Evolutionary conservation across 1,140 invertebrate species (phyloP).

Genomic region (Saccostrea cuccullata): DNA sequence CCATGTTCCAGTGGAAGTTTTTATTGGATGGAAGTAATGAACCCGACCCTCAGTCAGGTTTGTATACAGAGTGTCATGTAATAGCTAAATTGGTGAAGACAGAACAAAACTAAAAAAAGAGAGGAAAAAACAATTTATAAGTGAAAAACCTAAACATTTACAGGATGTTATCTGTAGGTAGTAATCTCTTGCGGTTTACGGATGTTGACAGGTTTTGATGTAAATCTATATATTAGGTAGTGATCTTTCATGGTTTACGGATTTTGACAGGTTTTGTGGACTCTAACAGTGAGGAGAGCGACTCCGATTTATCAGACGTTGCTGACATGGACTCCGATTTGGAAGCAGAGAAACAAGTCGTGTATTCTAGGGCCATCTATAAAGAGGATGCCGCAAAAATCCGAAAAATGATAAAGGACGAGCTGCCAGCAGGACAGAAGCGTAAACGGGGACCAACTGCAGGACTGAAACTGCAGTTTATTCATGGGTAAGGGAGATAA

Average conservation of each 20-base stretch:
- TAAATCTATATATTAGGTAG: too few relatives aligned
- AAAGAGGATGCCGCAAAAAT: conserved; percentile 73
- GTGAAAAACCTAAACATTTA: too few relatives aligned
- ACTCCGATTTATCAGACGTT: conserved; percentile 78
- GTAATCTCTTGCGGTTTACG: too few relatives aligned
- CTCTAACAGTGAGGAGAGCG: conserved; percentile 78
- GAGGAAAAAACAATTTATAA: too few relatives aligned
- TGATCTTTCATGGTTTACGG: too few relatives aligned
- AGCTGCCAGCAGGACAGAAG: conserved; percentile 71
- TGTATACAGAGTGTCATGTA: background rate
- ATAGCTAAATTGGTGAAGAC: background rate
- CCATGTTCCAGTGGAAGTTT: conserved; percentile 79
- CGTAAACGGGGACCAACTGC: conserved; percentile 73
- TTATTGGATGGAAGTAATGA: conserved; percentile 66
- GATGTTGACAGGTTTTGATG: conserved; percentile 67
- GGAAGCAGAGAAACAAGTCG: conserved; percentile 77
- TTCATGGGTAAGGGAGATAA: conserved; percentile 74
- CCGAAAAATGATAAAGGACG: conserved; percentile 69
- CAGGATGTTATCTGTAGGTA: too few relatives aligned
- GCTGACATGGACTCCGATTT: conserved; percentile 77
- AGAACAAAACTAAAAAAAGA: too few relatives aligned
- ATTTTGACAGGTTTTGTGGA: conserved; percentile 74
- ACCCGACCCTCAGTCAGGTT: conserved; percentile 70
- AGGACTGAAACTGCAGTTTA: conserved; percentile 75
- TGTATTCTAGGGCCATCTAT: conserved; percentile 75